Evolutionary conservation across 2,113 vertebrate genomes (phyloP).

Genomic region (Petaurus breviceps): DNA sequence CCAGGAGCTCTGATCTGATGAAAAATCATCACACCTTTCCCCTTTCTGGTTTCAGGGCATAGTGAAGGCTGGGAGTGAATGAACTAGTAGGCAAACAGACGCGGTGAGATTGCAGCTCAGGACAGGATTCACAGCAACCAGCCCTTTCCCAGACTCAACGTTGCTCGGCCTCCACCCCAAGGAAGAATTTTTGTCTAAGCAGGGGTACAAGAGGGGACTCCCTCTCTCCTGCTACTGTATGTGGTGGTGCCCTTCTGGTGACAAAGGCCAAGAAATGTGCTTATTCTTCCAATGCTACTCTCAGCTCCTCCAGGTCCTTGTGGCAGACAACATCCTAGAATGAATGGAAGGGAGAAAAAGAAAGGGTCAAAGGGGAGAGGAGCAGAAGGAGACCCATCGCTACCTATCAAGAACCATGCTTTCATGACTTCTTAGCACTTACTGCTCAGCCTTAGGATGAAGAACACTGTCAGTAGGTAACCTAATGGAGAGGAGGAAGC

Average conservation of each 20-base stretch:
- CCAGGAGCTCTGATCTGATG: neutral
- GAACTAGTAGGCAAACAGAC: constrained; percentile 47
- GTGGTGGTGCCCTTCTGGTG: constrained; percentile 11
- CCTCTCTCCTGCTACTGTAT: neutral
- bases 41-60: constrained; percentile 60
- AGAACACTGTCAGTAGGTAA: neutral
- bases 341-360: neutral
- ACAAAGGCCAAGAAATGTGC: constrained; percentile 40
- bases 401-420: constrained; percentile 30
- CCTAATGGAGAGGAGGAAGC: too few relatives aligned
- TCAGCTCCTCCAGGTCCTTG: constrained; percentile 82
- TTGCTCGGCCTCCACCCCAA: constrained; percentile 34
- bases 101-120: neutral
- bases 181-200: constrained; percentile 34
- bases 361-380: constrained; percentile 38
- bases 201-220: constrained; percentile 8
- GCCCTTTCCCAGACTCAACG: neutral
- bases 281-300: constrained; percentile 64
- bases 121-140: neutral
- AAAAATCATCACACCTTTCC: neutral
- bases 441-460: neutral
- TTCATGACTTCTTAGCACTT: neutral
- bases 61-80: constrained; percentile 63
- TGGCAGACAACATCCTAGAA: constrained; percentile 82
- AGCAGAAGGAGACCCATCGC: neutral